These are phyloP conservation scores for Eumerus sabulonum DNA, from an alignment of 2,888 invertebrate genomes.

Conservation along the genomic window DNA sequence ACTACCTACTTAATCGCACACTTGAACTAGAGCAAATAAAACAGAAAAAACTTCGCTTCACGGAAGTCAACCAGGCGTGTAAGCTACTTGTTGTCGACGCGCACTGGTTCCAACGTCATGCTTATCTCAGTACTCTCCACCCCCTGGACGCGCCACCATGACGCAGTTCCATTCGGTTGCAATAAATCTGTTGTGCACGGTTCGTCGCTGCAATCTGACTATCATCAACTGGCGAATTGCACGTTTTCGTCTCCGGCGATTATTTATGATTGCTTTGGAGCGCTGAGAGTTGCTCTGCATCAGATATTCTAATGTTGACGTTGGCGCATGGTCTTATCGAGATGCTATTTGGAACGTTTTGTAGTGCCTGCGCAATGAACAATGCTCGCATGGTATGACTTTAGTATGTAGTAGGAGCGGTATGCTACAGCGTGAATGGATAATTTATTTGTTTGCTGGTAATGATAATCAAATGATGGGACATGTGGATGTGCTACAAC, in stretches of 20 bases:
- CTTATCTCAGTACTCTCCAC: constrained; percentile 25
- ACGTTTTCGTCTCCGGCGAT: constrained; percentile 50
- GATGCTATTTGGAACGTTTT: constrained; percentile 59
- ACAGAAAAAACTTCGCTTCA: constrained; percentile 16
- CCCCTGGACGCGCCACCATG: constrained; percentile 17
- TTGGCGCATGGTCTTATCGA: constrained; percentile 48
- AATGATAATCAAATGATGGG: constrained; percentile 59
- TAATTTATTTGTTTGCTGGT: constrained; percentile 63
- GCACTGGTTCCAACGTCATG: constrained; percentile 10
- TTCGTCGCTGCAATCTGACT: constrained; percentile 31
- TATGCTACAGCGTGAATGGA: constrained; percentile 25
- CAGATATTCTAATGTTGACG: constrained; percentile 40
- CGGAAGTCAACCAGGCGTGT: constrained; percentile 33
- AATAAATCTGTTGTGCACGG: constrained; percentile 54
- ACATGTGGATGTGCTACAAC: constrained; percentile 27
- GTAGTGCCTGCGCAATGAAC: constrained; percentile 27
- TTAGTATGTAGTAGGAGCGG: constrained; percentile 39
- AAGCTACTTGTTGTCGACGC: neutral
- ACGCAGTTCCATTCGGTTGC: constrained; percentile 47
- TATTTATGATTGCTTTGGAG: constrained; percentile 55
- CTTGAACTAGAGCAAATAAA: constrained; percentile 35
- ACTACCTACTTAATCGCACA: constrained; percentile 21
- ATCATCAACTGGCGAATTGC: constrained; percentile 47
- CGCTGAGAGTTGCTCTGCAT: too few species aligned
- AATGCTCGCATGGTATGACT: constrained; percentile 25